phyloP scores from a whole-genome alignment of 2,113 vertebrate species.

The Tor tambroides region DNA sequence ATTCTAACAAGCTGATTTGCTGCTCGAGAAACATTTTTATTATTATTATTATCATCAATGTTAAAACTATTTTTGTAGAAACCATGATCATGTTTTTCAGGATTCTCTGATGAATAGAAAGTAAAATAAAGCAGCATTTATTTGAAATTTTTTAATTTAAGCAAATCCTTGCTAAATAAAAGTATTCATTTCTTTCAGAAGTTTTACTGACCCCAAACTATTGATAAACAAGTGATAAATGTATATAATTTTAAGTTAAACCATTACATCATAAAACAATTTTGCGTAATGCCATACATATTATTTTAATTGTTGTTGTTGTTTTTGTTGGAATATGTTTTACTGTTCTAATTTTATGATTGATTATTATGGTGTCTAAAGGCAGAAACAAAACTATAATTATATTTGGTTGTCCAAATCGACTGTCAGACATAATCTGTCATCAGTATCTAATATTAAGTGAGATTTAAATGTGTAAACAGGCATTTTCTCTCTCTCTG shows the following conservation, averaged over 20 bases:
- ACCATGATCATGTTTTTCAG: not conserved
- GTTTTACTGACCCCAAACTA: not conserved
- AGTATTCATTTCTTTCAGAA: not conserved
- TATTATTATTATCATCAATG: not conserved
- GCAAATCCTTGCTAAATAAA: not conserved
- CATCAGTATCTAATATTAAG: not conserved
- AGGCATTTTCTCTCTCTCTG: not conserved
- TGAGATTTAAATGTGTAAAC: not conserved
- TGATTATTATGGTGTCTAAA: not conserved
- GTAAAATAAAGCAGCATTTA: not conserved
- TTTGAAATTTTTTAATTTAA: too few species aligned
- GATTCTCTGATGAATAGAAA: not conserved
- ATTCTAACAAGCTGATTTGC: not conserved
- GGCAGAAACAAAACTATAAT: not conserved
- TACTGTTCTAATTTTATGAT: not conserved
- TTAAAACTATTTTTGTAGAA: not conserved
- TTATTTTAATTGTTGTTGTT: not conserved
- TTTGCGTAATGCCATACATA: not conserved
- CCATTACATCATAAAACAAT: not conserved
- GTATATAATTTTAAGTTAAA: not conserved
- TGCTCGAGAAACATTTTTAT: not conserved
- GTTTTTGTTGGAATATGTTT: not conserved
- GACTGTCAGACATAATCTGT: not conserved
- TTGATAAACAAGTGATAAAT: not conserved
- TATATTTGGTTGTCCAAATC: not conserved